A percentile compares a stretch with the other conserved stretches of the same genome.
Conservation (phyloP, 1,140 invertebrate genomes). For the Solenopsis fugax region DNA sequence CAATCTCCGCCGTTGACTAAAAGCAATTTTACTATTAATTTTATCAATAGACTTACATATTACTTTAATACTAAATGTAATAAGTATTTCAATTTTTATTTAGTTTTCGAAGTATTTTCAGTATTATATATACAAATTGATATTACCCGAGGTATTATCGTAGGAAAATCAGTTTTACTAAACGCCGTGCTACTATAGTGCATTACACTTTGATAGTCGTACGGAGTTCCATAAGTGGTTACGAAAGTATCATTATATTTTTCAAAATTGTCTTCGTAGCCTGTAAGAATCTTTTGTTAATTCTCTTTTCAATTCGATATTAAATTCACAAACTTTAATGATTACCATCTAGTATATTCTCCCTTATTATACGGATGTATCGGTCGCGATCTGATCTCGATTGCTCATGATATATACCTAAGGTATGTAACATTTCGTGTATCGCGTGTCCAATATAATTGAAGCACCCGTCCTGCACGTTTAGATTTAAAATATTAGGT, state of each 20-base stretch:
- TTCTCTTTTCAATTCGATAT: not conserved
- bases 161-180: too few species aligned
- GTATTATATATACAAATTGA: not conserved
- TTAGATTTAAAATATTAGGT: slow-evolving; percentile 51
- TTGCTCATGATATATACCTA: slow-evolving; percentile 88
- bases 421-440: slow-evolving; percentile 87
- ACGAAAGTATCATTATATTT: slow-evolving; percentile 71
- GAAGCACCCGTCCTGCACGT: slow-evolving; percentile 73
- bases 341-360: too few species aligned
- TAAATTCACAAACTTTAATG: not conserved
- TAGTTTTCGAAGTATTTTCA: not conserved
- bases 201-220: slow-evolving; percentile 86
- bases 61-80: not conserved
- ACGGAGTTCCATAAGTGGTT: slow-evolving; percentile 79
- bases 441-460: slow-evolving; percentile 83
- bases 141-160: too few species aligned
- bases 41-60: slow-evolving; percentile 8
- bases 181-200: too few species aligned
- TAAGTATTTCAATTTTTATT: slow-evolving; percentile 13
- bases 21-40: slow-evolving; percentile 18
- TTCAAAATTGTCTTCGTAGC: slow-evolving; percentile 76
- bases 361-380: too few species aligned
- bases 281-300: not conserved
- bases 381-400: slow-evolving; percentile 87
- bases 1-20: slow-evolving; percentile 40